A percentile compares a stretch with the other conserved stretches of the same genome.
phyloP scores from a whole-genome alignment of 2,113 vertebrate species.

The Eulemur macaco region DNA sequence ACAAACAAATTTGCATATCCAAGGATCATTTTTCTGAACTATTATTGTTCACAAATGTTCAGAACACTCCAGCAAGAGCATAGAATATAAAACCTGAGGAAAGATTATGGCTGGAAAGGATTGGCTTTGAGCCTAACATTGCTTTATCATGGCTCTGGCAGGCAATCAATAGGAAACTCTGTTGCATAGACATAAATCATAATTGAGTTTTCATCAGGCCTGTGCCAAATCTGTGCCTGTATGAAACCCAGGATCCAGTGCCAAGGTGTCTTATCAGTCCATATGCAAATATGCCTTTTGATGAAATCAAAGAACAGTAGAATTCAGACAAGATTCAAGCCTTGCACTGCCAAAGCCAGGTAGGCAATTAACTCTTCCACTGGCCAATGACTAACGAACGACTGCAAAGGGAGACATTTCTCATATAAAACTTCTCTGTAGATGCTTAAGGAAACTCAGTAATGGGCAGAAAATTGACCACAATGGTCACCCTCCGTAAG shows the following conservation, averaged over 20 bases:
- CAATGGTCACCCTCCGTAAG: not conserved
- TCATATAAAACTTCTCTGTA: not conserved
- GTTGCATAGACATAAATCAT: slow-evolving; percentile 88
- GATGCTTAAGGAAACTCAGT: not conserved
- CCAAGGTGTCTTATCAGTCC: slow-evolving; percentile 81
- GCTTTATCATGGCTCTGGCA: slow-evolving; percentile 87
- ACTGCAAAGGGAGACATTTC: not conserved
- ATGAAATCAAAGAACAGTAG: slow-evolving; percentile 71
- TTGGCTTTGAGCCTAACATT: slow-evolving; percentile 84
- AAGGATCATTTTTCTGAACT: slow-evolving; percentile 70
- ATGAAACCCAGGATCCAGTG: slow-evolving; percentile 77
- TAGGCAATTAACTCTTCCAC: slow-evolving; percentile 56
- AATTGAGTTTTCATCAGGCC: slow-evolving; percentile 86
- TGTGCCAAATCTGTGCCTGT: slow-evolving; percentile 82
- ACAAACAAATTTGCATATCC: slow-evolving; percentile 54
- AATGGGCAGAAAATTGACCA: not conserved
- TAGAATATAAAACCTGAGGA: slow-evolving; percentile 71
- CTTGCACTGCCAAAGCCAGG: slow-evolving; percentile 39
- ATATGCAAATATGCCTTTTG: slow-evolving; percentile 79
- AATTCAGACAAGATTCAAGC: slow-evolving; percentile 55
- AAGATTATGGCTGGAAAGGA: slow-evolving; percentile 69
- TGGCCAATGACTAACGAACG: not conserved
- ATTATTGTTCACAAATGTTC: slow-evolving; percentile 74
- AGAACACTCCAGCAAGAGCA: slow-evolving; percentile 77
- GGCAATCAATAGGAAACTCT: slow-evolving; percentile 87